phyloP scores from a whole-genome alignment of 1,140 invertebrate species.

The Drosophila cardini region DNA sequence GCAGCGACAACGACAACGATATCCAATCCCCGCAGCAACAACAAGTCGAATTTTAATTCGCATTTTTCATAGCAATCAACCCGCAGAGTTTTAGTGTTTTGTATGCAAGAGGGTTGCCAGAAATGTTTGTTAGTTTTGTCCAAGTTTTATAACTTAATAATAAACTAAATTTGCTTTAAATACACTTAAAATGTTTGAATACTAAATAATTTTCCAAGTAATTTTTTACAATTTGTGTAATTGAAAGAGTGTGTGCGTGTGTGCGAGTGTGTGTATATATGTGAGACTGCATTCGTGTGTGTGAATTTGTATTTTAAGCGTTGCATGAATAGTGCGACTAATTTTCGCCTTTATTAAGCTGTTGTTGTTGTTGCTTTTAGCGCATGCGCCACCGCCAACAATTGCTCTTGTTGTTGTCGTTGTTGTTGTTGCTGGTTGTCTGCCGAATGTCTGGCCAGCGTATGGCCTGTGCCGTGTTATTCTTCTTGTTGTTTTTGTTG shows the following conservation, averaged over 20 bases:
- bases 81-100: constrained; percentile 9
- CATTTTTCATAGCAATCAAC: constrained; percentile 65
- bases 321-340: constrained; percentile 73
- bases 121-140: constrained; percentile 21
- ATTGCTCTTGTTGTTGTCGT: constrained; percentile 25
- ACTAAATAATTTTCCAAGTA: constrained; percentile 6
- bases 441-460: constrained; percentile 63
- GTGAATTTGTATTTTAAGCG: constrained; percentile 58
- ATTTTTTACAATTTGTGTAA: not conserved
- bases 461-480: constrained; percentile 17
- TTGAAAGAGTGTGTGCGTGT: not conserved
- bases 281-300: not conserved
- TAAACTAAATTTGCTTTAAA: not conserved
- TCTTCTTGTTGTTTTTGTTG: constrained; percentile 45
- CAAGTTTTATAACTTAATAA: constrained; percentile 11
- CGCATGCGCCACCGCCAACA: constrained; percentile 65
- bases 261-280: not conserved
- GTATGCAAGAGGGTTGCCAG: constrained; percentile 32
- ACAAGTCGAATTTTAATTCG: constrained; percentile 67
- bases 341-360: constrained; percentile 49
- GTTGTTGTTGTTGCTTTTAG: constrained; percentile 44
- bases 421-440: constrained; percentile 51
- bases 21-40: constrained; percentile 36
- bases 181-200: not conserved
- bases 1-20: constrained; percentile 36